A percentile compares a stretch with the other conserved stretches of the same genome.
These are phyloP conservation scores for Dendropsophus ebraccatus DNA, from an alignment of 2,113 vertebrate species.

Conservation along the genomic window DNA sequence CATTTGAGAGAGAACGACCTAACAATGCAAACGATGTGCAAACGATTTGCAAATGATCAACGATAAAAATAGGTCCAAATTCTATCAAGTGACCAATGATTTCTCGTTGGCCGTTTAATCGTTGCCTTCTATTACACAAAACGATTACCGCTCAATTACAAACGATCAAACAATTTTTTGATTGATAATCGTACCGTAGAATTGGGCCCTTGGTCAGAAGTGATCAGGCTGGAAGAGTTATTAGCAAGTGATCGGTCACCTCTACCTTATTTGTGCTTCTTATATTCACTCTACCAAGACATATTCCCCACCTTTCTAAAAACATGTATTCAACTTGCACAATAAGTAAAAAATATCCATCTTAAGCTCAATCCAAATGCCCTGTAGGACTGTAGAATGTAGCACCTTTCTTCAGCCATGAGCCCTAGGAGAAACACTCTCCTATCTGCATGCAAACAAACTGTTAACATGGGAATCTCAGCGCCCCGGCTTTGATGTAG, in stretches of 20 bases:
- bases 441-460: slow-evolving; percentile 18
- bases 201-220: not conserved
- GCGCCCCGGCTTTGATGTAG: slow-evolving; percentile 8
- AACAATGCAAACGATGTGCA: no score
- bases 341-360: not conserved
- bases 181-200: no score
- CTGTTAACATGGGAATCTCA: slow-evolving; percentile 25
- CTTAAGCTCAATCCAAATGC: not conserved
- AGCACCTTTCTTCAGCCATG: not conserved
- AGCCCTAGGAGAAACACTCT: not conserved
- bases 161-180: no score
- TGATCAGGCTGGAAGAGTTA: not conserved
- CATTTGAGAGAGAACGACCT: no score
- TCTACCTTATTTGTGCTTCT: not conserved
- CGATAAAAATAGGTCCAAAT: no score
- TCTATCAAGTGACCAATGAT: no score
- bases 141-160: no score
- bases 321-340: not conserved
- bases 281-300: not conserved
- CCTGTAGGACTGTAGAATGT: not conserved
- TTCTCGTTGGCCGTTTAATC: no score
- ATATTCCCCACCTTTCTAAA: not conserved
- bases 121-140: no score
- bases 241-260: not conserved
- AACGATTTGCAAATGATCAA: no score